phyloP scores from a whole-genome alignment of 1,140 invertebrate species.

The Elysia chlorotica region DNA sequence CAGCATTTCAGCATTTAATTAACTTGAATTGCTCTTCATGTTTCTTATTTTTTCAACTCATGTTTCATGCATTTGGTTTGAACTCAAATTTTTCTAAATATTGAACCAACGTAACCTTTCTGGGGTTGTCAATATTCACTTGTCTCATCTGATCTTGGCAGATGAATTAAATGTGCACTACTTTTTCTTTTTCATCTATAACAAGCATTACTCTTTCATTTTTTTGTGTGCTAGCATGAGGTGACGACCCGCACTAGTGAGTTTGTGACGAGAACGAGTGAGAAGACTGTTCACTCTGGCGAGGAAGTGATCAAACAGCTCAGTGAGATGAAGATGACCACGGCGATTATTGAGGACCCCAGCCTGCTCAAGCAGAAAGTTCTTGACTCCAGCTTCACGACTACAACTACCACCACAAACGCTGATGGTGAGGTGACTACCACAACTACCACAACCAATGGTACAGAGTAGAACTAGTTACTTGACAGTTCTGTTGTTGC shows the following conservation, averaged over 20 bases:
- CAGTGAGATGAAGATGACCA: slow-evolving; percentile 23
- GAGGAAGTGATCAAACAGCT: slow-evolving; percentile 19
- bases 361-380: slow-evolving; percentile 21
- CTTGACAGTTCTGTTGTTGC: too few species aligned
- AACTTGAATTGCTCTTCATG: too few species aligned
- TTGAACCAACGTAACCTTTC: too few species aligned
- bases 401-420: slow-evolving; percentile 3
- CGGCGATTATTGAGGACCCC: slow-evolving; percentile 20
- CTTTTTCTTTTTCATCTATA: background rate
- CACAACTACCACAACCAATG: background rate
- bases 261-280: slow-evolving; percentile 14
- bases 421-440: background rate
- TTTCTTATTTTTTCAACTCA: too few species aligned
- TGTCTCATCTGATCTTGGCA: too few species aligned
- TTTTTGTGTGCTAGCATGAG: slow-evolving; percentile 11
- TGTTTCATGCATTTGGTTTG: too few species aligned
- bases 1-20: too few species aligned
- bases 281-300: slow-evolving; percentile 18
- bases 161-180: background rate
- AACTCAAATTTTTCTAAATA: too few species aligned
- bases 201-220: background rate
- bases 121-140: too few species aligned
- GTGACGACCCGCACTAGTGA: slow-evolving; percentile 20
- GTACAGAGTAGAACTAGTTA: too few species aligned
- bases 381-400: slow-evolving; percentile 1